These are phyloP conservation scores for Chaenodraco wilsoni DNA, from an alignment of 2,797 vertebrate genomes.

Conservation along the genomic window DNA sequence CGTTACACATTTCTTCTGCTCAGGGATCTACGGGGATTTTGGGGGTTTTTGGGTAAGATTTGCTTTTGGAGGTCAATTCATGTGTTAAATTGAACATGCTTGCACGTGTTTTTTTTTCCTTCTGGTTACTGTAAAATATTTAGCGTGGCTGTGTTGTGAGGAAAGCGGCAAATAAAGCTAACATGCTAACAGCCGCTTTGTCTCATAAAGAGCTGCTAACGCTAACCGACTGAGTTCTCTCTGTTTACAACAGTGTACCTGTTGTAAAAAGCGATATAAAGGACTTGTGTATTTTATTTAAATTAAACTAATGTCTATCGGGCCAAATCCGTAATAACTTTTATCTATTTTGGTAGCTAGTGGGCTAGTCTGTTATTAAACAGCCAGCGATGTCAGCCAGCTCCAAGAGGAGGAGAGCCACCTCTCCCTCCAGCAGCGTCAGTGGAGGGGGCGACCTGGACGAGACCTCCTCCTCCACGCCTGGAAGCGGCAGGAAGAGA, in stretches of 20 bases:
- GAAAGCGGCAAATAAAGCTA: slow-evolving; percentile 24
- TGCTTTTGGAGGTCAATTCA: accelerated
- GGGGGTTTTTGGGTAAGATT: slow-evolving; percentile 52
- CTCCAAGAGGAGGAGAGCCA: slow-evolving; percentile 96
- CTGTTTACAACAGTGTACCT: neutral
- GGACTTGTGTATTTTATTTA: accelerated
- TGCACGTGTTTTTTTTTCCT: neutral
- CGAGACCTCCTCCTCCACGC: slow-evolving; percentile 88
- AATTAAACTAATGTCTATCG: accelerated
- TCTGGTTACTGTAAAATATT: neutral
- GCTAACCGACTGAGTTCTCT: slow-evolving; percentile 18
- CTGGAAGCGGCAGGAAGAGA: slow-evolving; percentile 92
- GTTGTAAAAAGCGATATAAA: neutral
- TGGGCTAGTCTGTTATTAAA: slow-evolving; percentile 58
- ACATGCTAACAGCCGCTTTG: slow-evolving; percentile 75
- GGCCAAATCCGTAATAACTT: accelerated
- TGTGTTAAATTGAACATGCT: accelerated
- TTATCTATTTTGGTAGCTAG: slow-evolving; percentile 34
- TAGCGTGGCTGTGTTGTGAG: neutral
- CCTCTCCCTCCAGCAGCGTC: slow-evolving; percentile 95
- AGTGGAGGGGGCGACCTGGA: slow-evolving; percentile 95
- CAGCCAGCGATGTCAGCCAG: slow-evolving; percentile 85
- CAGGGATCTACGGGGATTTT: slow-evolving; percentile 70
- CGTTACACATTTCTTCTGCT: slow-evolving; percentile 56
- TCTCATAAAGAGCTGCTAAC: slow-evolving; percentile 53